A percentile compares a stretch with the other conserved stretches of the same genome.
phyloP scores from a whole-genome alignment of 2,888 invertebrate genomes.

The Tinea pellionella region DNA sequence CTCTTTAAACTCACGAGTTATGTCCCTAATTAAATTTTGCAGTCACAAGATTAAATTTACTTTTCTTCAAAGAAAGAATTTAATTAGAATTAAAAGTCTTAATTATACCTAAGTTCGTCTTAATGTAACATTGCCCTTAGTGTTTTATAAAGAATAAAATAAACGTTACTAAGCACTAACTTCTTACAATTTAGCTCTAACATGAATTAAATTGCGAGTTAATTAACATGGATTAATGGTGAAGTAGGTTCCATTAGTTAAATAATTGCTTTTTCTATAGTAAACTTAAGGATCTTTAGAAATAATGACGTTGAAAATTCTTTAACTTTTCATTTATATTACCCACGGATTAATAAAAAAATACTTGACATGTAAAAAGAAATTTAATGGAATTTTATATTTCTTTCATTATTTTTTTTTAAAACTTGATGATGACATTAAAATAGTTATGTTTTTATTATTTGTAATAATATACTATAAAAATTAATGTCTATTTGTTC shows the following conservation, averaged over 20 bases:
- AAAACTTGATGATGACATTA: no score
- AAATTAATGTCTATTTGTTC: no score
- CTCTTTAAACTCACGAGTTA: not conserved
- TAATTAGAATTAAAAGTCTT: not conserved
- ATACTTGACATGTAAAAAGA: no score
- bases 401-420: no score
- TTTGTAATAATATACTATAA: no score
- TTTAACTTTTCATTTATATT: not conserved
- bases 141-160: not conserved
- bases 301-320: not conserved
- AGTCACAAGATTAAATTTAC: not conserved
- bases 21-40: not conserved
- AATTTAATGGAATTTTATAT: no score
- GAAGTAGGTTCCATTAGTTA: not conserved
- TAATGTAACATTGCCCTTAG: not conserved
- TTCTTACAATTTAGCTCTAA: not conserved
- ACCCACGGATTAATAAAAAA: not conserved
- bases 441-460: no score
- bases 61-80: not conserved
- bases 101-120: not conserved
- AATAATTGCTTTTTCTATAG: not conserved
- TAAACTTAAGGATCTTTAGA: not conserved
- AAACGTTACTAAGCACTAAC: not conserved
- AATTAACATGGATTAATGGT: not conserved
- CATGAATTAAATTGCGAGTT: not conserved